Evolutionary conservation across 2,888 invertebrate species (phyloP), one percentile per base, ranked within the genome.

Genomic region (Synanthedon formicaeformis): DNA sequence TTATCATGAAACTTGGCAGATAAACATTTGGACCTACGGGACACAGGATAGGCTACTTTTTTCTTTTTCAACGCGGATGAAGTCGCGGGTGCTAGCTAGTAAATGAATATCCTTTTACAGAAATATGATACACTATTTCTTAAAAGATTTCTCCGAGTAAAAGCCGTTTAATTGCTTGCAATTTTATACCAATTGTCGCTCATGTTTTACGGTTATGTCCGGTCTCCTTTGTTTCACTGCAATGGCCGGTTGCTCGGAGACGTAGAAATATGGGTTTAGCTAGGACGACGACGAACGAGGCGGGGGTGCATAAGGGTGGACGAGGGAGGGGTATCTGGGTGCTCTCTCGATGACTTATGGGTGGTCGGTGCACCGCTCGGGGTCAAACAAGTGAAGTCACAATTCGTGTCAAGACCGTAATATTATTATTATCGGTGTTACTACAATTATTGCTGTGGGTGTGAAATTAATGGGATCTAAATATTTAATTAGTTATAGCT

Each of bases 231-330:
- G 70, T 70, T 69, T 61, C 64, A 59, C 57, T 63, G 65, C 64
- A 45, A 45, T 45, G n/a, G 45, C 45, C 13, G 12, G 14, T 61
- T 64, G 60, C 57, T 65, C 54, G 40, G 53, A 63, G 66, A 72
- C 71, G 62, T 60, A 60, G 69, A 73, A 69, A 73, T 75, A 73
- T 75, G 67, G 73, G 70, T 68, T 71, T 66, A 62, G 64, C 58
- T 57, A 56, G 58, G 52, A 58, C 54, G 55, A 53, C 57, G 14
- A 45, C 48, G 48, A 49, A 12, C 45, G 60, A 34, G 50, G 55
- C 54, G 57, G 58, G 55, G 53, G 57, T 58, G 34, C 34, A 10
- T 8, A 10, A 2, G 34, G 34, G 23, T 23, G 23, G 23, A 23
- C 23, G 23, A 13, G 40, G 11, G 16, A 11, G 50, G 41, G 41